Percentiles rank a stretch among this genome's conserved stretches.
phyloP scores from a whole-genome alignment of 2,797 vertebrate species.

The Tapera naevia region DNA sequence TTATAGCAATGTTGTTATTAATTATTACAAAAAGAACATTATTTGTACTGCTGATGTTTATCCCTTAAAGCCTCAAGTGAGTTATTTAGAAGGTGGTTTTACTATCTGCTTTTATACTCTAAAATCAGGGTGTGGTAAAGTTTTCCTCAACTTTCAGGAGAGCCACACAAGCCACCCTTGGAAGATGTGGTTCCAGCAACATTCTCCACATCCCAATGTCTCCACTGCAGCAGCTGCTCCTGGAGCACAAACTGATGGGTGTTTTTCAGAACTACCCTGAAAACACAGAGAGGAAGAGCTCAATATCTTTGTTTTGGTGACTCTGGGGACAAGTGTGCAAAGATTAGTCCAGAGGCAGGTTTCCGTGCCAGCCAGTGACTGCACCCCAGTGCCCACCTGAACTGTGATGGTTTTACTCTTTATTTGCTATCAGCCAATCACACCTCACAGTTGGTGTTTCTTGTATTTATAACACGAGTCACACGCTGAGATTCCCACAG shows the following conservation, averaged over 20 bases:
- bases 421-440: neutral
- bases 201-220: neutral
- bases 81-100: neutral
- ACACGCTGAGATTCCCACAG: neutral
- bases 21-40: neutral
- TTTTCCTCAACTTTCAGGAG: neutral
- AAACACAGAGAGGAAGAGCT: neutral
- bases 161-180: neutral
- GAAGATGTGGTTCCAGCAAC: neutral
- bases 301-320: neutral
- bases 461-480: neutral
- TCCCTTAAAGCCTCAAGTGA: neutral
- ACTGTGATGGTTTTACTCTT: neutral
- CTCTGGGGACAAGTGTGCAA: neutral
- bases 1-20: neutral
- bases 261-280: neutral
- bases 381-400: no score
- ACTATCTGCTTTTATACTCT: neutral
- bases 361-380: neutral
- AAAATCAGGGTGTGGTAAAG: neutral
- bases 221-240: neutral
- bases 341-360: no score
- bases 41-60: neutral
- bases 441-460: neutral
- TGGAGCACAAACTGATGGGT: neutral